Percentiles rank a stretch among this genome's conserved stretches.
These are phyloP conservation scores for Halcyon malimbica DNA, from an alignment of 2,113 vertebrate species.

Conservation along the genomic window DNA sequence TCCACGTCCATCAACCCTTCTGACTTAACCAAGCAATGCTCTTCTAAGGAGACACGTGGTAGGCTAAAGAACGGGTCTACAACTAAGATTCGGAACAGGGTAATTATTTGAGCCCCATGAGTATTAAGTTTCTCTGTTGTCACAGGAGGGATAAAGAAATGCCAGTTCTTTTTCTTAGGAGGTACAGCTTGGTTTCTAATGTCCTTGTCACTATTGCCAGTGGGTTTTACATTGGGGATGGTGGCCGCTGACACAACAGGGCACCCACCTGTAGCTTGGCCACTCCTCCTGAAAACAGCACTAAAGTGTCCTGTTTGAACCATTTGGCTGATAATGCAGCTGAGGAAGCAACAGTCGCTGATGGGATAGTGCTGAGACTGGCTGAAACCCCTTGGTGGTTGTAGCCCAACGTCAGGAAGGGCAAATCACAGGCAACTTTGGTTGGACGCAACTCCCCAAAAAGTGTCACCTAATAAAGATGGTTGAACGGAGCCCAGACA, in stretches of 20 bases:
- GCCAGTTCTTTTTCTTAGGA: not conserved
- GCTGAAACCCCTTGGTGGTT: accelerated
- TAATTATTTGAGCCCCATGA: not conserved
- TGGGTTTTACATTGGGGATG: not conserved
- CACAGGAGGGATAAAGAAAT: not conserved
- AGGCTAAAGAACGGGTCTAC: not conserved
- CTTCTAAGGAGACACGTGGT: accelerated
- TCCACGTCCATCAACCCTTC: not conserved
- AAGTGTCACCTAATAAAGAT: not conserved
- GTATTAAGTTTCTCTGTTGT: not conserved
- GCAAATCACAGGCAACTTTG: accelerated
- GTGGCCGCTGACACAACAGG: not conserved
- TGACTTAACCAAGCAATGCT: not conserved
- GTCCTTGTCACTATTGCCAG: not conserved
- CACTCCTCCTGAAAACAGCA: not conserved
- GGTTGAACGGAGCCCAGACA: not conserved
- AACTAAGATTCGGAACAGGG: not conserved
- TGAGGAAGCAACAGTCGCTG: not conserved
- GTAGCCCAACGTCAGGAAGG: not conserved
- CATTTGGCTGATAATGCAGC: not conserved
- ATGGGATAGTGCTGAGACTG: not conserved
- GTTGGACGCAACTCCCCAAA: not conserved
- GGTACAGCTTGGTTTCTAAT: accelerated
- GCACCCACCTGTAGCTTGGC: not conserved
- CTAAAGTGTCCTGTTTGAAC: not conserved